Conservation (phyloP, 2,113 vertebrate species). For the Zosterops pallidus region DNA sequence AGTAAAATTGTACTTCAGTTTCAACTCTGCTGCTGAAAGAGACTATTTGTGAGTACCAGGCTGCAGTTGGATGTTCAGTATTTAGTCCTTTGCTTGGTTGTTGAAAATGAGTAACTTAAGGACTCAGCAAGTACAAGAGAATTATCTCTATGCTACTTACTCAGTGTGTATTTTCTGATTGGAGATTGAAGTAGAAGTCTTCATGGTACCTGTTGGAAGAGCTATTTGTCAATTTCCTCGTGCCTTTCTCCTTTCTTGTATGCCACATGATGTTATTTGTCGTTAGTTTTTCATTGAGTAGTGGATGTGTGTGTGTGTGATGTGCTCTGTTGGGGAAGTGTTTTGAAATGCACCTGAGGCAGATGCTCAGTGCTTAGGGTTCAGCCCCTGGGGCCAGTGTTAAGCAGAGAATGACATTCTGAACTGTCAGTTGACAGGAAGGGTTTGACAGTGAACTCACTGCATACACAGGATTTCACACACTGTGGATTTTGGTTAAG, state of each 20-base stretch:
- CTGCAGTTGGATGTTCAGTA: neutral
- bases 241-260: neutral
- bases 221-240: rapidly evolving
- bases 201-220: neutral
- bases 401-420: neutral
- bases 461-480: neutral
- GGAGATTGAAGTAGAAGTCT: neutral
- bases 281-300: too few relatives aligned
- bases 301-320: rapidly evolving
- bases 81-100: neutral
- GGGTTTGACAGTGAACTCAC: neutral
- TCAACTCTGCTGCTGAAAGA: neutral
- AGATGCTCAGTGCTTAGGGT: neutral
- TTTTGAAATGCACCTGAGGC: neutral
- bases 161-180: neutral
- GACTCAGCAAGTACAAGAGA: neutral
- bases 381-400: neutral
- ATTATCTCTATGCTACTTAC: neutral
- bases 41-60: neutral
- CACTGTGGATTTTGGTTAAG: neutral
- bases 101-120: neutral
- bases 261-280: neutral
- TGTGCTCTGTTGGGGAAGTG: neutral
- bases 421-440: rapidly evolving
- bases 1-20: neutral